These are phyloP conservation scores for Cheilosia vulpina DNA, from an alignment of 2,888 invertebrate genomes.

Conservation along the genomic window DNA sequence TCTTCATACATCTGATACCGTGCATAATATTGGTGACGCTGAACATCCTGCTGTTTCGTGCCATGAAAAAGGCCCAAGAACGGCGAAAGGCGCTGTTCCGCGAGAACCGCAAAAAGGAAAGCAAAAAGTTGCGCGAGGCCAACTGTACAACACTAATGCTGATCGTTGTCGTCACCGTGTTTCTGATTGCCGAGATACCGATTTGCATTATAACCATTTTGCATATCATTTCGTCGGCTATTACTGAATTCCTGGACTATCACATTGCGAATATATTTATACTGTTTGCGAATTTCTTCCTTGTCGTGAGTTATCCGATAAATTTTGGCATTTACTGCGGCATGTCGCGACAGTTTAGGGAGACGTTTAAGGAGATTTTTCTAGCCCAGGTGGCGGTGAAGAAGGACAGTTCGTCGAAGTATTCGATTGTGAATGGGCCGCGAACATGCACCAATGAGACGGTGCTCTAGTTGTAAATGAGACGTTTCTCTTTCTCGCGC, in stretches of 20 bases:
- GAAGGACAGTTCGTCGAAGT: constrained; percentile 89
- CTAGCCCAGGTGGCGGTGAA: constrained; percentile 85
- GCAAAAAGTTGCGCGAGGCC: constrained; percentile 89
- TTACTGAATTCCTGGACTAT: constrained; percentile 90
- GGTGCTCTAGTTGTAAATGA: constrained; percentile 84
- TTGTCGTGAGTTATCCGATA: constrained; percentile 95
- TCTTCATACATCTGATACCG: constrained; percentile 96
- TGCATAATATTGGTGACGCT: constrained; percentile 94
- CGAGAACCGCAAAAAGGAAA: constrained; percentile 91
- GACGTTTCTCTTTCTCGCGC: constrained; percentile 56
- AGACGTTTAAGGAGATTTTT: constrained; percentile 94
- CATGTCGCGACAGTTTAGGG: constrained; percentile 96
- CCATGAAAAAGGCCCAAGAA: constrained; percentile 92
- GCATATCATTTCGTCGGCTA: constrained; percentile 91
- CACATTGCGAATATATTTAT: constrained; percentile 91
- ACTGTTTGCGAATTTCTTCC: constrained; percentile 94
- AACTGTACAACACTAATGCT: constrained; percentile 95
- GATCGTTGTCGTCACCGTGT: constrained; percentile 93
- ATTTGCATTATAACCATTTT: constrained; percentile 92
- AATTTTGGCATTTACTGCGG: constrained; percentile 98
- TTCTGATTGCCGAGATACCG: constrained; percentile 92
- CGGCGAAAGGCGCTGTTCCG: constrained; percentile 91
- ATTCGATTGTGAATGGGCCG: constrained; percentile 92
- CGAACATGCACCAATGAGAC: constrained; percentile 94
- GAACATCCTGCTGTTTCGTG: constrained; percentile 93